Base-by-base conservation (phyloP, 2,113 vertebrate genomes). In the Pachypanchax playfairii region DNA sequence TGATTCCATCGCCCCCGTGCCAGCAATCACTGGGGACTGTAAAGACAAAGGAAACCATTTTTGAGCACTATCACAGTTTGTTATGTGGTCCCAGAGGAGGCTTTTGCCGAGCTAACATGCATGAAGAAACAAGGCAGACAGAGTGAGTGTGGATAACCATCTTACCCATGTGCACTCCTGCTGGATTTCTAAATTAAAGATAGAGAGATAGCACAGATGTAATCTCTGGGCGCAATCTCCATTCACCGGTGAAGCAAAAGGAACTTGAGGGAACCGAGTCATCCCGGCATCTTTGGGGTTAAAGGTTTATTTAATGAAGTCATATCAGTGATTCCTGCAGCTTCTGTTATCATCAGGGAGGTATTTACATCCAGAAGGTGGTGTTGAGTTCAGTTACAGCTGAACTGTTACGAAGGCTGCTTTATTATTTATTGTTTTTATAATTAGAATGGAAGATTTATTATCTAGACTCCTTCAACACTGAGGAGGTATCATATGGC, bases 151-250 rank as follows among this genome's bases (percentile, higher is more conserved):
- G 57, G 87, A 91, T 91, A 88, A 89, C 84, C 86, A 89, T 91
- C 87, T 79, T 56, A 57, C 57, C 64, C 74, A 54, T 67, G 78
- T 59, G 73, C 67, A 65, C 75, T 82, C 73, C 70, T 77, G 75
- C 81, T 84, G 85, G 88, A 76, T 85, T 91, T 87, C 83, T 88
- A 90, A 91, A 92, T 93, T 91, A 92, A 92, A 92, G 91, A 92
- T 90, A 25, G 59, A 47, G 53, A 74, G 90, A 92, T 92, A 91
- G 56, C 26, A 25, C 15, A 22, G 72, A 36, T 17, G 31, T 60
- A 73, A 85, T 77, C 68, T 79, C 67, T 53, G 63, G 33, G 12
- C 50, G 52, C 70, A 70, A 89, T 85, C 79, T 73, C 65, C 38
- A 65, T 75, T 69, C 72, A 77, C 36, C 59, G 71, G 53, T 52